phyloP scores from a whole-genome alignment of 1,140 invertebrate genomes.

The Cheumatopsyche charites region DNA sequence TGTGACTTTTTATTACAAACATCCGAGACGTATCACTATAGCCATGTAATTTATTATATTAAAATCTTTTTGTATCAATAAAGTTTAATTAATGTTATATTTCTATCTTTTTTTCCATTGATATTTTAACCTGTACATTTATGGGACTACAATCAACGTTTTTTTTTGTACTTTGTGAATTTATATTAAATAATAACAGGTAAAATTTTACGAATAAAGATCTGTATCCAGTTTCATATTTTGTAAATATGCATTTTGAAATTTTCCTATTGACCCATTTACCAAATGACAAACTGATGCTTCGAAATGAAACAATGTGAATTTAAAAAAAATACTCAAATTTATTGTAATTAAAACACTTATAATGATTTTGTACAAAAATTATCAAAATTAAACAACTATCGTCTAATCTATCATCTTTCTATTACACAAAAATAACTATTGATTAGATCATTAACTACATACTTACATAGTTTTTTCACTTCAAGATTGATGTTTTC shows the following conservation, averaged over 20 bases:
- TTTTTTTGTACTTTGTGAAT: too few species aligned
- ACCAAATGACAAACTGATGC: too few species aligned
- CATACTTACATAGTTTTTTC: too few species aligned
- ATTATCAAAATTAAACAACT: conserved; percentile 39
- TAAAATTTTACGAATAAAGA: too few species aligned
- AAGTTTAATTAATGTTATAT: conserved; percentile 48
- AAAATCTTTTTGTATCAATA: conserved; percentile 45
- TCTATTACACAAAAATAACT: not conserved
- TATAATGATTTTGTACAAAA: conserved; percentile 26
- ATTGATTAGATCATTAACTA: too few species aligned
- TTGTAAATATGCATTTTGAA: too few species aligned
- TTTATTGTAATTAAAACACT: conserved; percentile 20
- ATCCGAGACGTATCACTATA: conserved; percentile 28
- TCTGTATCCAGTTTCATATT: too few species aligned
- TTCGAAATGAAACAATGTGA: too few species aligned
- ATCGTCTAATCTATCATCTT: conserved; percentile 17
- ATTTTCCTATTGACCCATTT: too few species aligned
- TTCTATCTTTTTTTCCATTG: conserved; percentile 32
- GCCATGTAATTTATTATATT: conserved; percentile 33
- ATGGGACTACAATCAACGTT: not conserved
- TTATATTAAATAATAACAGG: too few species aligned
- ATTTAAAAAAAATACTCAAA: too few species aligned
- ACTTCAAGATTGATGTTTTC: too few species aligned
- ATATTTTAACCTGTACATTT: not conserved
- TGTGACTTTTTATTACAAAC: conserved; percentile 8